Conservation (phyloP, 2,797 vertebrate genomes). For the Decapterus maruadsi region DNA sequence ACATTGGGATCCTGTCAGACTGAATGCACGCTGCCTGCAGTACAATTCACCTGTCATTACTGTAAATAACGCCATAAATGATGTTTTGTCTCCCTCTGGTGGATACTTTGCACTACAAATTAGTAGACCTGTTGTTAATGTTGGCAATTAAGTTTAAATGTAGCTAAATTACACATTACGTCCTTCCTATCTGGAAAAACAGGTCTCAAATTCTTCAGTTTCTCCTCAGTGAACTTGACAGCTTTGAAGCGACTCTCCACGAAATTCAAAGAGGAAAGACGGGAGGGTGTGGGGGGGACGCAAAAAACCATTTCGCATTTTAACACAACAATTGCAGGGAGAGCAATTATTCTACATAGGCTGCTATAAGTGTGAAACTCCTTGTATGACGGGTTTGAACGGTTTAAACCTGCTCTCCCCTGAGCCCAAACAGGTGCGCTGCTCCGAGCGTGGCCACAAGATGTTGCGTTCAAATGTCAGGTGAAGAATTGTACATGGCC, state of each 20-base stretch:
- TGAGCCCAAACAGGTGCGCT: conserved; percentile 62
- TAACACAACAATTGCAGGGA: background rate
- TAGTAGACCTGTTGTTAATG: background rate
- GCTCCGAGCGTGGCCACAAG: background rate
- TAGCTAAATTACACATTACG: too few species aligned
- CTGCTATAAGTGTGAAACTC: background rate
- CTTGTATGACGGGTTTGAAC: background rate
- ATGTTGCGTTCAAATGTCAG: conserved; percentile 49
- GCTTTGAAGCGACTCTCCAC: background rate
- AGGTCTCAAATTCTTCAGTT: too few species aligned
- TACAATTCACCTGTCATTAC: background rate
- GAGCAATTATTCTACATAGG: background rate
- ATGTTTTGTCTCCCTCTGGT: conserved; percentile 64
- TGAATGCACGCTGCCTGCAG: conserved; percentile 18
- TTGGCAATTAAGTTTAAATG: background rate
- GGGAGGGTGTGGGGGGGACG: too few species aligned
- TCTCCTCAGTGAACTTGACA: background rate
- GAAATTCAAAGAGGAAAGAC: background rate
- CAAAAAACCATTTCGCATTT: background rate
- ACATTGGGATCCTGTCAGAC: conserved; percentile 1
- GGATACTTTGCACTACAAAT: conserved; percentile 26
- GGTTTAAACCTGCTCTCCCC: background rate
- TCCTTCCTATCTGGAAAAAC: too few species aligned
- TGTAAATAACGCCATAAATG: conserved; percentile 27
- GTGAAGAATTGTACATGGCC: background rate